A percentile compares a stretch with the other conserved stretches of the same genome.
These are phyloP conservation scores for Elgonia sp. DNA, from an alignment of 2,888 invertebrate species.

Conservation along the genomic window DNA sequence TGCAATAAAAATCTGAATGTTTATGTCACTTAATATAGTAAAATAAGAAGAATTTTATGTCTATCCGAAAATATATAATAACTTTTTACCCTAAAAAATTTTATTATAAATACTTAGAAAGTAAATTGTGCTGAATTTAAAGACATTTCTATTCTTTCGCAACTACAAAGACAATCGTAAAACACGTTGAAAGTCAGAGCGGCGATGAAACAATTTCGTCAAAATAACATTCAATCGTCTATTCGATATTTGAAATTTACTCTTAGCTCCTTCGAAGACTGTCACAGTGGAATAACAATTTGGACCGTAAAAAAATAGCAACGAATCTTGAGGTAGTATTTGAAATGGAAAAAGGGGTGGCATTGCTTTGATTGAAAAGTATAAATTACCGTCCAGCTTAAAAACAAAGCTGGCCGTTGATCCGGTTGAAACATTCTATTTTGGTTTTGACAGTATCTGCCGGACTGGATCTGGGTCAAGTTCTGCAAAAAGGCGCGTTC, in stretches of 20 bases:
- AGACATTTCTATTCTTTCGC: no score
- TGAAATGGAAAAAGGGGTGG: constrained; percentile 13
- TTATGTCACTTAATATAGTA: no score
- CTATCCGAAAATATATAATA: no score
- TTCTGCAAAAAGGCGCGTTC: constrained; percentile 53
- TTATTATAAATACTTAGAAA: no score
- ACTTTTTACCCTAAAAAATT: no score
- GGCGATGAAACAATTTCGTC: neutral
- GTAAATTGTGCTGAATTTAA: no score
- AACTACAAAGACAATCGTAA: no score
- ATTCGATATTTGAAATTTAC: no score
- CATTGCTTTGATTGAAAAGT: constrained; percentile 35
- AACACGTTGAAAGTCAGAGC: neutral
- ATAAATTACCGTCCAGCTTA: constrained; percentile 38
- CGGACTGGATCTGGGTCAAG: constrained; percentile 51
- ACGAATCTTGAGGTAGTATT: neutral
- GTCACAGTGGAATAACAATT: neutral
- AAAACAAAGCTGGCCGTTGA: constrained; percentile 43
- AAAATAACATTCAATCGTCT: neutral
- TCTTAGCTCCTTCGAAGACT: no score
- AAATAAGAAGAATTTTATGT: no score
- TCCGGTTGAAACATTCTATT: constrained; percentile 47
- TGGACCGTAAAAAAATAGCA: neutral
- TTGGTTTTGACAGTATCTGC: constrained; percentile 60
- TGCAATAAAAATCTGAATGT: no score